phyloP scores from a whole-genome alignment of 1,140 invertebrate species.

The Octopus sinensis region DNA sequence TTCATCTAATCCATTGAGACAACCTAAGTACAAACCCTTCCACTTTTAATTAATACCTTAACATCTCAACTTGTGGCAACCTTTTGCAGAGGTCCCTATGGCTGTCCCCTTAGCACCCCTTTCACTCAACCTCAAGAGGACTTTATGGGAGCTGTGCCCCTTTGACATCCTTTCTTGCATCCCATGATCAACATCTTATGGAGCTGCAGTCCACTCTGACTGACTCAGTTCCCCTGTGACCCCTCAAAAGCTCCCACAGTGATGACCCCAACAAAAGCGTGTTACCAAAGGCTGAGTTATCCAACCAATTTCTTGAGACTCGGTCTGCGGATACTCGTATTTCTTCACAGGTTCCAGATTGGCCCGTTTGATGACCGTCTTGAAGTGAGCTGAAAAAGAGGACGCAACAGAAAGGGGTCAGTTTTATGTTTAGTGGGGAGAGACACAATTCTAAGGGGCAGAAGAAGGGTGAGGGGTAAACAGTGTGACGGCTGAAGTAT shows the following conservation, averaged over 20 bases:
- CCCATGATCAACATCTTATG: conserved; percentile 38
- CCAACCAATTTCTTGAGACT: conserved; percentile 55
- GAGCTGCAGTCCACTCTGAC: conserved; percentile 41
- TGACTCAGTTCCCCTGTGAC: conserved; percentile 45
- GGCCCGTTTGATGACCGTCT: conserved; percentile 50
- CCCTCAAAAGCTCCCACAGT: conserved; percentile 46
- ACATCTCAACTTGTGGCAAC: too few relatives aligned
- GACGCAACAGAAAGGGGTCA: background rate
- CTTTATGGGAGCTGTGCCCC: background rate
- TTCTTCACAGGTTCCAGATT: conserved; percentile 54
- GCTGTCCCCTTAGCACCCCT: background rate
- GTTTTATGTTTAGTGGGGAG: too few relatives aligned
- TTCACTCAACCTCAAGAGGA: background rate
- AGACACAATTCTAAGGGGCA: too few relatives aligned
- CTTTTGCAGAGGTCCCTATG: background rate
- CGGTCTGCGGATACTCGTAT: conserved; percentile 52
- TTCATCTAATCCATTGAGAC: too few relatives aligned
- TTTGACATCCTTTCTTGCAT: background rate
- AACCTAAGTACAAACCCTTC: too few relatives aligned
- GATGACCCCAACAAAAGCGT: conserved; percentile 16
- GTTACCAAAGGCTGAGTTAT: conserved; percentile 53
- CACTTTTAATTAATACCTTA: too few relatives aligned
- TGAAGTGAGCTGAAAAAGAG: conserved; percentile 46
- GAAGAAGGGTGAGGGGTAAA: too few relatives aligned
- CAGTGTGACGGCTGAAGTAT: too few relatives aligned